Conservation (phyloP, 35 echinoderm and acorn worm species). For the Anneissia japonica region DNA sequence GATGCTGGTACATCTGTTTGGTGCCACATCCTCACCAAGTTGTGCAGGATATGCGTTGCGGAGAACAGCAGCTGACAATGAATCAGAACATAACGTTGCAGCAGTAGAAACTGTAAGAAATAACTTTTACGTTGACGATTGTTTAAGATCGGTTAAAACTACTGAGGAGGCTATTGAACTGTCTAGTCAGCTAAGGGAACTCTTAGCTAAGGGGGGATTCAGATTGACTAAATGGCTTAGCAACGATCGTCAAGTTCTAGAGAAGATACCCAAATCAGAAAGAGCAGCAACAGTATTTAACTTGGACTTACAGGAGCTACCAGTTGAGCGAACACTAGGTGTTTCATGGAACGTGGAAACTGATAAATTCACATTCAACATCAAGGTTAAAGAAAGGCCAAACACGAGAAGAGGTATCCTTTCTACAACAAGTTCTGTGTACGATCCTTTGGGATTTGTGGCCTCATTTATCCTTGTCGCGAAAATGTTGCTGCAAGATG, state of each 20-base stretch:
- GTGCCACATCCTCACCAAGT: background rate
- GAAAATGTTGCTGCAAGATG: constrained; percentile 35
- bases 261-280: constrained; percentile 30
- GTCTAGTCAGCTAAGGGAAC: no score
- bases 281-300: constrained; percentile 24
- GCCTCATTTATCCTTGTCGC: constrained; percentile 28
- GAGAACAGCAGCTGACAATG: background rate
- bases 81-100: no score
- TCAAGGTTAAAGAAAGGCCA: constrained; percentile 35
- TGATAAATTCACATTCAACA: constrained; percentile 42
- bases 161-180: no score
- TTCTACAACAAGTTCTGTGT: constrained; percentile 36
- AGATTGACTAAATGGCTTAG: constrained; percentile 54
- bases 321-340: constrained; percentile 28
- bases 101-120: no score
- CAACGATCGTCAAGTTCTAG: constrained; percentile 42
- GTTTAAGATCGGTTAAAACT: no score
- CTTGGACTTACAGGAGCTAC: constrained; percentile 29
- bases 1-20: no score
- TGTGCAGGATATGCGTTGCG: constrained; percentile 24
- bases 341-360: constrained; percentile 36
- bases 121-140: no score
- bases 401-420: constrained; percentile 46
- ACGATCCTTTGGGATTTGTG: constrained; percentile 40
- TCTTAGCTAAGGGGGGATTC: no score